Evolutionary conservation across 23 tunicate species (phyloP), one percentile per base, ranked within the genome.

Genomic region (Botrylloides violaceus): DNA sequence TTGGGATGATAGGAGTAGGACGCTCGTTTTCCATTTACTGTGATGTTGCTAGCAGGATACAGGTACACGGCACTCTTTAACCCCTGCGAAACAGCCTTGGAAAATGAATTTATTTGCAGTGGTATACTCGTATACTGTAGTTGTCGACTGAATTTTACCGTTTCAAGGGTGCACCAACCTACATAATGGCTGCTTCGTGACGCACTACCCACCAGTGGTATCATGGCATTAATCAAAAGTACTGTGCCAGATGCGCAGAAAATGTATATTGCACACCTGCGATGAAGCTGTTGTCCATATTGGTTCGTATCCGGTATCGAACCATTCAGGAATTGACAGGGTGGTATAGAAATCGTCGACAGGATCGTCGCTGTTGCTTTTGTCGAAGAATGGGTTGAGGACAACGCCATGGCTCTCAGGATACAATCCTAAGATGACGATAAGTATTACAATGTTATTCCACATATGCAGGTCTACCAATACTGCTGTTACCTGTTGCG

Each of bases 401-500:
- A 83, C 76, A 7, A 90, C 97, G 2, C 97, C 97, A 48, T 90
- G 97, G 15, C 92, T 84, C 49, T 90, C 97, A 15, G 78, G 47
- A 65, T 90, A 79, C 28, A 79, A 60, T 20, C 97, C 97, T 90
- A n/a, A n/a, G n/a, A n/a, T n/a, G n/a, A n/a, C n/a, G n/a, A n/a
- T n/a, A n/a, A n/a, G n/a, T n/a, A n/a, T n/a, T n/a, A n/a, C n/a
- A n/a, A n/a, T n/a, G n/a, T n/a, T n/a, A n/a, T n/a, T n/a, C n/a
- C n/a, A n/a, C n/a, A n/a, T n/a, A n/a, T n/a, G n/a, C n/a, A n/a
- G n/a, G n/a, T n/a, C n/a, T n/a, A n/a, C n/a, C n/a, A n/a, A n/a
- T n/a, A n/a, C n/a, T n/a, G n/a, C n/a, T n/a, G n/a, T n/a, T 61
- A 86, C 97, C 97, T 58, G 97, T 90, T 36, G 97, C 97, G 6